phyloP scores from a whole-genome alignment of 2,797 vertebrate species.

The Molossus molossus region DNA sequence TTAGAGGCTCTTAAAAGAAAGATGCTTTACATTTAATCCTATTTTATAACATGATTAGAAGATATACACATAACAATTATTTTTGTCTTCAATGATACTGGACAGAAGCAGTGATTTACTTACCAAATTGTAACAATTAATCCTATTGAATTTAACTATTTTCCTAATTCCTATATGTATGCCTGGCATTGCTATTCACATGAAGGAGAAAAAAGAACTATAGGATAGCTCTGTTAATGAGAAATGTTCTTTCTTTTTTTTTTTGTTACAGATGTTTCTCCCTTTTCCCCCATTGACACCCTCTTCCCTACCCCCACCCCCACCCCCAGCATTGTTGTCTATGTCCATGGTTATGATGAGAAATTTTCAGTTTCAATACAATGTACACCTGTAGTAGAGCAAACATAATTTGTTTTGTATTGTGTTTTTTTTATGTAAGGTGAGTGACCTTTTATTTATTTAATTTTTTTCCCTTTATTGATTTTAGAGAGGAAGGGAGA shows the following conservation, averaged over 20 bases:
- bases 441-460: neutral
- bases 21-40: neutral
- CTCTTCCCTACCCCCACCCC: too few relatives aligned
- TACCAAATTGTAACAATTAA: neutral
- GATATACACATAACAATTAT: neutral
- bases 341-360: too few relatives aligned
- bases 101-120: conserved; percentile 35
- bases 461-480: neutral
- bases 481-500: too few relatives aligned
- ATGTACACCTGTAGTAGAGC: neutral
- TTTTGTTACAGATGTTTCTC: too few relatives aligned
- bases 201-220: neutral
- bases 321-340: too few relatives aligned
- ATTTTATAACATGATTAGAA: conserved; percentile 19
- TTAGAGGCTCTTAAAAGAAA: conserved; percentile 52
- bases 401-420: neutral
- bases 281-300: too few relatives aligned
- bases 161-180: neutral
- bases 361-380: neutral
- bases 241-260: neutral
- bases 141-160: conserved; percentile 32
- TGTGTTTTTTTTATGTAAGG: neutral
- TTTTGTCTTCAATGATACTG: neutral
- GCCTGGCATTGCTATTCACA: neutral
- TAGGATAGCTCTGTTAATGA: neutral